Base-by-base conservation (phyloP, 2,888 invertebrate species). In the Lepetodrilus schrolli region DNA sequence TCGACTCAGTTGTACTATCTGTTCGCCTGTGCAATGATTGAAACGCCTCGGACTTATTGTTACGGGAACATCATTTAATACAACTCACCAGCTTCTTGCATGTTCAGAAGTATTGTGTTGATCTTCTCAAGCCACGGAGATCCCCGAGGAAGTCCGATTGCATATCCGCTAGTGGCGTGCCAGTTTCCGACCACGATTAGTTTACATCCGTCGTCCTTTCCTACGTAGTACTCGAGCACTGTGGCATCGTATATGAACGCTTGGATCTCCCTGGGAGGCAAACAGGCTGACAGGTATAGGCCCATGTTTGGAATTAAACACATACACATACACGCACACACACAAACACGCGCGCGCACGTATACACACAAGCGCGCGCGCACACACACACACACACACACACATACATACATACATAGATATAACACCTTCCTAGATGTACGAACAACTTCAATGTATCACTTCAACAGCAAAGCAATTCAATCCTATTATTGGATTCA, bases 191-290 rank as follows among this genome's bases (percentile, higher is more conserved):
- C 98, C 10, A 97, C 98, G 86, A 98, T 93, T 70, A 99, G 82
- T 66, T 90, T 90, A 91, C 99, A 99, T 90, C 97, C 96, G 91
- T 97, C 97, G 89, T 99, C 99, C 92, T 95, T 93, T n/a, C 97
- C 96, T 26, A 97, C 98, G 88, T 97, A 93, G 91, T 98, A 99
- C 90, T 99, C 98, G 84, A 99, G 92, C 7, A 99, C 99, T 1
- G 99, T 98, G 70, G 99, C 98, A 88, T 99, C 99, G 90, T 99
- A 99, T 82, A 99, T 96, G 90, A 99, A 99, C 4, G 98, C 98
- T 90, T 99, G 98, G 84, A 99, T 92, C 83, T 96, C 95, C 72
- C 94, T 94, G 86, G 2, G 87, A 43, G 17, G 43, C 13, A 4
- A 5, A 13, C 10, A n/a, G n/a, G n/a, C n/a, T n/a, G n/a, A n/a